A percentile compares a stretch with the other conserved stretches of the same genome.
These are phyloP conservation scores for Hozukius guyotensis DNA, from an alignment of 2,797 vertebrate genomes.

Conservation along the genomic window DNA sequence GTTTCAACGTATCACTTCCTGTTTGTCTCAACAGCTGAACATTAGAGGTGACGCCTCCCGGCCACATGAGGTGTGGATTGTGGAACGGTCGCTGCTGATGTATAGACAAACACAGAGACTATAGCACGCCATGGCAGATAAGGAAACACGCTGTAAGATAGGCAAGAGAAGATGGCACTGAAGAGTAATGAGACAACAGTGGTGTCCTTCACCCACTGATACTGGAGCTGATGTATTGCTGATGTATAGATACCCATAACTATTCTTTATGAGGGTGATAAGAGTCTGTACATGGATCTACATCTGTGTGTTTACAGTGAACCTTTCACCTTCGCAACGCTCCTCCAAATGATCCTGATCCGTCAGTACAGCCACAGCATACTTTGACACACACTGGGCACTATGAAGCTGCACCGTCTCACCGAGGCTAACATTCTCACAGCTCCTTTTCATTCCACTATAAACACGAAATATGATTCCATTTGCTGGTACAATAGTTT, in stretches of 20 bases:
- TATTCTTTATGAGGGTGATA: slow-evolving; percentile 42
- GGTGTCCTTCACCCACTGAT: slow-evolving; percentile 44
- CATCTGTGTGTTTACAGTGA: slow-evolving; percentile 14
- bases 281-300: slow-evolving; percentile 28
- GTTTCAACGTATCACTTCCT: slow-evolving; percentile 19
- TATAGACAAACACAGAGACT: slow-evolving; percentile 25
- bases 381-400: neutral
- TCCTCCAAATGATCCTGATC: slow-evolving; percentile 15
- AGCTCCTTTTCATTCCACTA: slow-evolving; percentile 55
- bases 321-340: slow-evolving; percentile 11
- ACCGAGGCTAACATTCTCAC: slow-evolving; percentile 45
- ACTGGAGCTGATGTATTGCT: slow-evolving; percentile 30
- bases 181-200: slow-evolving; percentile 32
- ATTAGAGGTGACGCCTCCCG: slow-evolving; percentile 13
- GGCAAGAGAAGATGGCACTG: neutral
- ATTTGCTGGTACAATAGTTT: slow-evolving; percentile 68
- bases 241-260: slow-evolving; percentile 46
- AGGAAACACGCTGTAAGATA: slow-evolving; percentile 35
- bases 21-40: slow-evolving; percentile 18
- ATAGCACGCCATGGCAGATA: slow-evolving; percentile 5
- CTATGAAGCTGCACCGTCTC: slow-evolving; percentile 20
- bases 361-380: neutral
- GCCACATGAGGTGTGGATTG: slow-evolving; percentile 1
- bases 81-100: slow-evolving; percentile 1
- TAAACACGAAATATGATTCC: slow-evolving; percentile 71